These are phyloP conservation scores for Stomatorhinus walkeri DNA, from an alignment of 2,797 vertebrate species.

Conservation along the genomic window DNA sequence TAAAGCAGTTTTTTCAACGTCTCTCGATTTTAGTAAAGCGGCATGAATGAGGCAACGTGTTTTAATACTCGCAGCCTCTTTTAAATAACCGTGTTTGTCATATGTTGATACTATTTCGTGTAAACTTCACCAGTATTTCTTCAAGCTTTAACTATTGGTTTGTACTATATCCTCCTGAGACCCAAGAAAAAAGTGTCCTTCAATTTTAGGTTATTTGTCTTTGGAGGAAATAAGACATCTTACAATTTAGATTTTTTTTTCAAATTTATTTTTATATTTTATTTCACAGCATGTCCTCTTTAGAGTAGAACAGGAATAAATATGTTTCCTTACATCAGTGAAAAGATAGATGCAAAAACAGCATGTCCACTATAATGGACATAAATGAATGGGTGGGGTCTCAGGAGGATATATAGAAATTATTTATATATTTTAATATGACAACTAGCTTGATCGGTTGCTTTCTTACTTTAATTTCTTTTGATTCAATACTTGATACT, in stretches of 20 bases:
- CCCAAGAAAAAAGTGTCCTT: too few species aligned
- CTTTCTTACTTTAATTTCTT: neutral
- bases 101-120: neutral
- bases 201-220: too few species aligned
- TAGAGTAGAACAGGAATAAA: too few species aligned
- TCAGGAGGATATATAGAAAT: neutral
- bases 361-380: too few species aligned
- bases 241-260: too few species aligned
- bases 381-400: too few species aligned
- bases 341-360: too few species aligned
- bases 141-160: neutral
- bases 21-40: neutral
- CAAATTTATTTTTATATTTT: too few species aligned
- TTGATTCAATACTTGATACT: neutral
- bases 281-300: too few species aligned
- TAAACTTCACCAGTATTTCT: neutral
- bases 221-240: too few species aligned
- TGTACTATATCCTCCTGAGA: neutral
- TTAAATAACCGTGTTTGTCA: neutral
- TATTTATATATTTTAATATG: neutral
- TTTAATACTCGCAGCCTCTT: neutral
- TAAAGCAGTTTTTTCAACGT: neutral
- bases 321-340: too few species aligned
- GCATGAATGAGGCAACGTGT: neutral
- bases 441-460: neutral